A percentile compares a stretch with the other conserved stretches of the same genome.
phyloP scores from a whole-genome alignment of 1,140 invertebrate genomes.

The Acyrthosiphon pisum region DNA sequence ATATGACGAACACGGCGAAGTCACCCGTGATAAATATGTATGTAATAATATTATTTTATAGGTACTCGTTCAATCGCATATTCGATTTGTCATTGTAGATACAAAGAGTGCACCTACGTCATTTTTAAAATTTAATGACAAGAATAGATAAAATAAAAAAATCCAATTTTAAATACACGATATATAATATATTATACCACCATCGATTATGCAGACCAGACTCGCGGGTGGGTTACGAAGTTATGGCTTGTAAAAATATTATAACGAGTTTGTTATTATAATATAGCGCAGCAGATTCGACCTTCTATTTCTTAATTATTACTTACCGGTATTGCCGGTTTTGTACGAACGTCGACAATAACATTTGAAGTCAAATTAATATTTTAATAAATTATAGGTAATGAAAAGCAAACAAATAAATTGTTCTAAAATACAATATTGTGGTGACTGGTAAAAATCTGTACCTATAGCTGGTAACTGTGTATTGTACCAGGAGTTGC shows the following conservation, averaged over 20 bases:
- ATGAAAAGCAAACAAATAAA: background rate
- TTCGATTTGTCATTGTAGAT: background rate
- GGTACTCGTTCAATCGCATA: background rate
- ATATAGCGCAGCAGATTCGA: background rate
- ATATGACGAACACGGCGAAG: background rate
- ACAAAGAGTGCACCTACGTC: background rate
- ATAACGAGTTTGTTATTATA: background rate
- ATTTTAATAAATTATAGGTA: no score
- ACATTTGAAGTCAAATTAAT: background rate
- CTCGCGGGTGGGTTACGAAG: background rate
- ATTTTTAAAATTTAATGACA: background rate
- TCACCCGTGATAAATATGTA: background rate
- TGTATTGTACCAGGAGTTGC: no score
- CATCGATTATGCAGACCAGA: background rate
- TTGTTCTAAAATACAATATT: background rate
- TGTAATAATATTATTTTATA: no score
- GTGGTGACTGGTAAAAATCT: no score
- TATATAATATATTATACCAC: background rate
- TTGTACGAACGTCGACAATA: background rate
- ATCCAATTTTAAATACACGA: background rate
- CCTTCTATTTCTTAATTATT: background rate
- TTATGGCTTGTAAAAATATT: background rate
- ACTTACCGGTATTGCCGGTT: background rate
- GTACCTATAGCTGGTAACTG: no score
- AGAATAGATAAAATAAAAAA: background rate